Evolutionary conservation across 2,113 vertebrate species (phyloP).

Genomic region (Chiloscyllium plagiosum): DNA sequence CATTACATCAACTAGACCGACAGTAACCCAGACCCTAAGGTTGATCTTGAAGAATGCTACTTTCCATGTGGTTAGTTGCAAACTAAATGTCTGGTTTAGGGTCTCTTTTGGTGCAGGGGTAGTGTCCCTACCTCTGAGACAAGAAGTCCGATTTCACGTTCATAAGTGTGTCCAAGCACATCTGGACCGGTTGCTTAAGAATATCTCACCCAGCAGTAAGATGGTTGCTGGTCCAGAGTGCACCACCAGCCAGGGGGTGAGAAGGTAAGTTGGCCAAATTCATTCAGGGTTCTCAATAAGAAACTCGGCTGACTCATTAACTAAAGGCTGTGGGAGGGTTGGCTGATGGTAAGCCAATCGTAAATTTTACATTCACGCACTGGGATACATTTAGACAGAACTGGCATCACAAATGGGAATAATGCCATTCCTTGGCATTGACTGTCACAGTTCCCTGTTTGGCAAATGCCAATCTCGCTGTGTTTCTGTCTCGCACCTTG

Average conservation of each 20-base stretch:
- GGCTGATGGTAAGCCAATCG: neutral
- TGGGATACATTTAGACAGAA: neutral
- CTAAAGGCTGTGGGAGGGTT: neutral
- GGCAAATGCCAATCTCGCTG: neutral
- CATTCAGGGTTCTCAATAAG: neutral
- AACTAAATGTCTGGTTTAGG: no score
- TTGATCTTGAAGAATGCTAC: no score
- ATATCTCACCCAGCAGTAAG: no score
- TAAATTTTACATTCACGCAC: neutral
- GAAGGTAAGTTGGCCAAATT: neutral
- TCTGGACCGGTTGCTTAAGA: no score
- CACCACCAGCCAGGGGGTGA: neutral
- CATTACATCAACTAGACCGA: neutral
- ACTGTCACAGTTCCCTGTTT: neutral
- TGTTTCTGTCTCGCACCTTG: conserved; percentile 38
- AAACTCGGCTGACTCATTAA: neutral
- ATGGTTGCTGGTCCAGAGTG: neutral
- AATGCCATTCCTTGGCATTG: neutral
- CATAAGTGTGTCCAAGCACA: no score
- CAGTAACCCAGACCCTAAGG: neutral
- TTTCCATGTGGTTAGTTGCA: no score
- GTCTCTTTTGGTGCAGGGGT: no score
- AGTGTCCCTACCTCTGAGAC: no score
- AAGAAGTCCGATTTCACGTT: no score
- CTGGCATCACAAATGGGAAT: no score